Base-by-base conservation (phyloP, 35 echinoderm and acorn worm genomes). In the Ophioderma brevispina region DNA sequence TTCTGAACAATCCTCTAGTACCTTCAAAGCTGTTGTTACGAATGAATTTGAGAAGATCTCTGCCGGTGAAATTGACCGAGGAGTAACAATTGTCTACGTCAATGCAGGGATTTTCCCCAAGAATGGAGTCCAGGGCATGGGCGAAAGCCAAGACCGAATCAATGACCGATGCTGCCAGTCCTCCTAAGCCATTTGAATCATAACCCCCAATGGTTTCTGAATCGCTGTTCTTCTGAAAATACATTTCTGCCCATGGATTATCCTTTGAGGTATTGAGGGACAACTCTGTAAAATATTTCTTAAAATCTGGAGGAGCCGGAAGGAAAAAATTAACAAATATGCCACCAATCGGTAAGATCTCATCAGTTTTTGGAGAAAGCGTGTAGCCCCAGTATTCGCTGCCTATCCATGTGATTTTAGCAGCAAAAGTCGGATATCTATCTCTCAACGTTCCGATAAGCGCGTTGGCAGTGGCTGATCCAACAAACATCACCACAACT, bases 351-450 rank as follows among this genome's bases (percentile, higher is more conserved):
- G 88, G 50, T 32, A 77, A 36, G 18, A 36, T 35, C 30, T 76
- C 36, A 70, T 90, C 81, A 17, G 55, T 77, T 3, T 40, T 36
- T 31, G 43, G 23, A 32, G 55, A 55, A 50, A 90, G 18, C 23
- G 46, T 55, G 38, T 64, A 79, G 37, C 80, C 88, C 88, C 88
- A 90, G 55, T 23, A 81, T 39, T 90, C 88, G 49, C 88, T 90
- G 32, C 41, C 88, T 37, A 90, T 90, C 88, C 79, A 84, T 13
- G 38, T 75, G 31, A 90, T 76, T n/a, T 83, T 75, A 33, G 30
- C 49, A 32, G 81, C 37, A 23, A 77, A 23, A 37, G 37, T 37
- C 1, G 63, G 31, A n/a, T 55, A 28, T 55, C 13, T 21, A 18
- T 25, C 23, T 31, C 55, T 36, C 10, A 52, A 31, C 1, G 80